phyloP scores from a whole-genome alignment of 2,113 vertebrate species.

The Amia ocellicauda region DNA sequence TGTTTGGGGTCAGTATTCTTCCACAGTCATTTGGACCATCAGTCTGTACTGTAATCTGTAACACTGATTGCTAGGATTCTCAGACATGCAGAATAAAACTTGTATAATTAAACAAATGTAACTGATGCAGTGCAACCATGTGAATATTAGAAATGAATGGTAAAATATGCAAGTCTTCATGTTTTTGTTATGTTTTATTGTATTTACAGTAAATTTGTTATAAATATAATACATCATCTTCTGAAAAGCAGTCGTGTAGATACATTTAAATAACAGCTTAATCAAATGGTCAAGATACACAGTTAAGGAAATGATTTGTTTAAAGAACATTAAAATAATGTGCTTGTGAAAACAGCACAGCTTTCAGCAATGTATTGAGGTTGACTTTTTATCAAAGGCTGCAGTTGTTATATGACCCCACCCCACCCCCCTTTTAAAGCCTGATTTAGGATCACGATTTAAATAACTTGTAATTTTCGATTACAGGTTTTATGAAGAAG shows the following conservation, averaged over 20 bases:
- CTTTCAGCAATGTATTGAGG: slow-evolving; percentile 4
- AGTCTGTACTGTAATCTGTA: no score
- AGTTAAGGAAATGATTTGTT: slow-evolving; percentile 68
- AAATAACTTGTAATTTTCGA: background rate
- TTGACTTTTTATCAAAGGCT: slow-evolving; percentile 6
- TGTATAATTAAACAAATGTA: no score
- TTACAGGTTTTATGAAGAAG: slow-evolving; percentile 6
- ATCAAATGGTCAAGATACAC: slow-evolving; percentile 69
- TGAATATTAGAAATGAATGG: no score
- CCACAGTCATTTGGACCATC: no score
- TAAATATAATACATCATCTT: slow-evolving; percentile 97
- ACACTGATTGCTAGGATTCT: no score
- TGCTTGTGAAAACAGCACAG: slow-evolving; percentile 53
- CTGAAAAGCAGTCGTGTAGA: slow-evolving; percentile 83
- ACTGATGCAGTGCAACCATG: no score
- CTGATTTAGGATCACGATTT: slow-evolving; percentile 5
- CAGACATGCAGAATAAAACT: no score
- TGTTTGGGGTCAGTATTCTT: no score
- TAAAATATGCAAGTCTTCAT: no score
- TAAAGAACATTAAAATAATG: slow-evolving; percentile 54
- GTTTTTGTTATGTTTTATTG: slow-evolving; percentile 82
- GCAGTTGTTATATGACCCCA: slow-evolving; percentile 10
- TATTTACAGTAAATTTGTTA: slow-evolving; percentile 98
- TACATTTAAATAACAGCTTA: slow-evolving; percentile 79
- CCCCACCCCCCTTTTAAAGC: slow-evolving; percentile 13